Conservation (phyloP, 1,140 invertebrate genomes). For the Zeugodacus cucurbitae region DNA sequence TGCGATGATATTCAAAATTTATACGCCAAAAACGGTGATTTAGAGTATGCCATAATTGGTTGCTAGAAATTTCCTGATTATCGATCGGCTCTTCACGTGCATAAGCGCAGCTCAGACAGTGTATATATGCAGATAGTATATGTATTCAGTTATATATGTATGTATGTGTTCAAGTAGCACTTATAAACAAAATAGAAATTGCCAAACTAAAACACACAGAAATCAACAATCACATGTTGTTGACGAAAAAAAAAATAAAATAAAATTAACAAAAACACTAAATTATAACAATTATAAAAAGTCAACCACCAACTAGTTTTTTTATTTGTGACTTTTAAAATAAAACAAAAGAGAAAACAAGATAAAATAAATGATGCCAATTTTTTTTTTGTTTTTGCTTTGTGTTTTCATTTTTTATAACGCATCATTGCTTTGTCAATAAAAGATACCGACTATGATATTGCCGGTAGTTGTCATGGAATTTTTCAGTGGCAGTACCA, state of each 20-base stretch:
- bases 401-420: neutral
- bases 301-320: neutral
- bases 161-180: neutral
- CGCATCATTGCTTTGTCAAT: conserved; percentile 2
- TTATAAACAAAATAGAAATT: neutral
- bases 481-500: conserved; percentile 1
- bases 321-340: neutral
- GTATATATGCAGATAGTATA: neutral
- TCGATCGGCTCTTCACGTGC: neutral
- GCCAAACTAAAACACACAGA: neutral
- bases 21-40: neutral
- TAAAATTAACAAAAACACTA: neutral
- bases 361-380: neutral
- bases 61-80: conserved; percentile 3
- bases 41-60: neutral
- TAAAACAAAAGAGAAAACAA: neutral
- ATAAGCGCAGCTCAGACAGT: neutral
- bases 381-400: neutral
- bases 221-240: neutral
- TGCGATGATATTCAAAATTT: neutral
- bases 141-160: neutral
- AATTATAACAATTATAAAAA: neutral
- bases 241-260: neutral
- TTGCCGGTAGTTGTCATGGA: neutral
- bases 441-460: neutral